Conservation (phyloP, 2,113 vertebrate species). For the Burhinus oedicnemus region DNA sequence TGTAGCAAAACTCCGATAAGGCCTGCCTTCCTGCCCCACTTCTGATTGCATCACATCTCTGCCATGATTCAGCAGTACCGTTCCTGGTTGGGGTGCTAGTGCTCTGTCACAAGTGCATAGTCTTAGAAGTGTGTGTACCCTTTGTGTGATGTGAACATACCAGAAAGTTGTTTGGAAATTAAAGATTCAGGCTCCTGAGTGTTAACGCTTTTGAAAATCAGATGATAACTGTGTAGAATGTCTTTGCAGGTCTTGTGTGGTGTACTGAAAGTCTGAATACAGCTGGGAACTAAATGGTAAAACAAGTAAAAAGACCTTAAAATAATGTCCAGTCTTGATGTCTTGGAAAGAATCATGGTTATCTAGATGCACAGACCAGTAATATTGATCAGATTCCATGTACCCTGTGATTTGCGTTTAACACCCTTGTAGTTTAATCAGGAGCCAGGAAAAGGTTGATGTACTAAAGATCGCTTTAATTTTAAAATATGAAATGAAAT, state of each 20-base stretch:
- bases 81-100: background rate
- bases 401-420: background rate
- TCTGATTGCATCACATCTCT: background rate
- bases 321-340: background rate
- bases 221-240: background rate
- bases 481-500: background rate
- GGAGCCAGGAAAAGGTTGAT: background rate
- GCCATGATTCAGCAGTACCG: background rate
- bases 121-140: background rate
- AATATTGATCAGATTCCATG: background rate
- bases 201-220: background rate
- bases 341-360: background rate
- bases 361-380: background rate
- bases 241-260: background rate
- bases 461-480: background rate
- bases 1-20: background rate
- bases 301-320: background rate
- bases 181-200: background rate
- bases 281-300: background rate
- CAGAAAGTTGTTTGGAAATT: background rate
- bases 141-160: background rate
- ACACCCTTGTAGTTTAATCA: background rate
- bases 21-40: background rate
- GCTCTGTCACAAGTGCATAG: background rate
- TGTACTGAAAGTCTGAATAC: background rate